A percentile compares a stretch with the other conserved stretches of the same genome.
Evolutionary conservation across 2,797 vertebrate species (phyloP).

Genomic region (Threskiornis aethiopicus): DNA sequence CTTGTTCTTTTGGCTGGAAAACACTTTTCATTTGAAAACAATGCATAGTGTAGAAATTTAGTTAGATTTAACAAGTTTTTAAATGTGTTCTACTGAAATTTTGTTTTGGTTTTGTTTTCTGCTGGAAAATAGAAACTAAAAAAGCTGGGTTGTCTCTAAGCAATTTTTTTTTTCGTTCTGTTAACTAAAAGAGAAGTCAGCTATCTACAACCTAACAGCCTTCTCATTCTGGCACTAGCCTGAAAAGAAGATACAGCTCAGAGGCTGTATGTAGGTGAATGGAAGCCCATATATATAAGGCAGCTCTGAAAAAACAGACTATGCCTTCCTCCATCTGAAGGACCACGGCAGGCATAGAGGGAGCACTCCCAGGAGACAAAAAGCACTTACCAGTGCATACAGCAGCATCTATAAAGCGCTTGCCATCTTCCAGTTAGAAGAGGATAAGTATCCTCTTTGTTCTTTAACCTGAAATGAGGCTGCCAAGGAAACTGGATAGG

Average conservation of each 20-base stretch:
- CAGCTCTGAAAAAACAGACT: not conserved
- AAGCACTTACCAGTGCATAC: not conserved
- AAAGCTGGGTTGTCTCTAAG: not conserved
- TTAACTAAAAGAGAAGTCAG: not conserved
- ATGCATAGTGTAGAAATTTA: not conserved
- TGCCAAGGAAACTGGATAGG: not conserved
- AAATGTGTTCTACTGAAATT: not conserved
- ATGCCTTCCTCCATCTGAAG: not conserved
- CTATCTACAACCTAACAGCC: not conserved
- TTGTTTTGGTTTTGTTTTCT: not conserved
- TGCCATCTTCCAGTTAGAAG: not conserved
- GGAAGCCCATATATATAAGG: not conserved
- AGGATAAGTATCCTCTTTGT: not conserved
- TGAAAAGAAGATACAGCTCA: not conserved
- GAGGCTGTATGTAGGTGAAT: not conserved
- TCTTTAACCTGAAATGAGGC: not conserved
- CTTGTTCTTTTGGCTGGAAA: not conserved
- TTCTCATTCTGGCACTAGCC: not conserved
- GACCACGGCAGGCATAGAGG: not conserved
- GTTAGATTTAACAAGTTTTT: not conserved
- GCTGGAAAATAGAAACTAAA: not conserved
- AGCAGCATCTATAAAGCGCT: not conserved
- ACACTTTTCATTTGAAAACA: not conserved
- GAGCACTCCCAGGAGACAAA: not conserved
- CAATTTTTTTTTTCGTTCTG: not conserved